Evolutionary conservation across 2,888 invertebrate species (phyloP).

Genomic region (Cylindroiulus punctatus): DNA sequence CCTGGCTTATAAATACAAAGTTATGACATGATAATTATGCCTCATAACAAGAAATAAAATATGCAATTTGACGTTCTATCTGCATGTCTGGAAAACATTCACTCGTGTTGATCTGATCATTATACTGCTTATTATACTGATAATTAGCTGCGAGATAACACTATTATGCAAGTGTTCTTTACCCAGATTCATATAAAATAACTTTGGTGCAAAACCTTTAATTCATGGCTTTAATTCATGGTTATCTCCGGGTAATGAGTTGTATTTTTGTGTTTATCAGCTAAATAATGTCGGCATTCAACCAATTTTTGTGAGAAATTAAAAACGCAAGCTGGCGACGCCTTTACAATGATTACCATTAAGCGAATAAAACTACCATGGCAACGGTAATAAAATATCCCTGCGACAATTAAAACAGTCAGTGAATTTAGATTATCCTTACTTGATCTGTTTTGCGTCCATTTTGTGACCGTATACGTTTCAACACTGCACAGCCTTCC

Average conservation of each 20-base stretch:
- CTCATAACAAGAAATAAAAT: no score
- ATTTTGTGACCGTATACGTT: background rate
- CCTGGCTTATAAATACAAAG: no score
- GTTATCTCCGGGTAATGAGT: background rate
- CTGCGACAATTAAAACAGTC: background rate
- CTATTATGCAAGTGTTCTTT: background rate
- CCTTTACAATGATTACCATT: background rate
- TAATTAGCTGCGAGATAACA: no score
- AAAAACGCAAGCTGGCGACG: background rate
- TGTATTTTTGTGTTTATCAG: background rate
- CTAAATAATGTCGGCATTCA: background rate
- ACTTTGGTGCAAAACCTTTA: background rate
- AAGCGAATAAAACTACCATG: background rate
- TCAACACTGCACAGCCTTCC: background rate
- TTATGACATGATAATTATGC: no score
- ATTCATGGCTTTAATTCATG: background rate
- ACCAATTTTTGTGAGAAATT: background rate
- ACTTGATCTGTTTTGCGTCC: background rate
- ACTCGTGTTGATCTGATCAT: no score
- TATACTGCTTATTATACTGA: background rate
- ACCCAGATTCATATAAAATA: background rate
- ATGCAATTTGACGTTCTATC: no score
- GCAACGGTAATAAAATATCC: background rate
- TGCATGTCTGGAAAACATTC: no score
- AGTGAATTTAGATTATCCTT: background rate